Base-by-base conservation (phyloP, 2,113 vertebrate genomes). In the Piprites chloris region DNA sequence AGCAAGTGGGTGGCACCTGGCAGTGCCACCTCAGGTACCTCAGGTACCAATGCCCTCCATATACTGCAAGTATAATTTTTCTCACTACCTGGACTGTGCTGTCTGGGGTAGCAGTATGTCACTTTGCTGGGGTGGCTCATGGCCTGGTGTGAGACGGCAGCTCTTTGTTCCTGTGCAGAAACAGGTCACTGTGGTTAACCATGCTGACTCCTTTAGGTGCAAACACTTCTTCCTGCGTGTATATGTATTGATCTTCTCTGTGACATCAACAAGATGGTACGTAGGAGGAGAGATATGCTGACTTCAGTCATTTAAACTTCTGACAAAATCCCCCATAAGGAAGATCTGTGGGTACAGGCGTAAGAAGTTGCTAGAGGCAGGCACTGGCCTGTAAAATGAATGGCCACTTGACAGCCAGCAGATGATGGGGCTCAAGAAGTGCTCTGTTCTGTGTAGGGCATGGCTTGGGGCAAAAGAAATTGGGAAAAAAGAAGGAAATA, bases 171-270 rank as follows among this genome's bases (percentile, higher is more conserved):
- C 62, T 82, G 46, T 72, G 68, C 69, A 95, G 94, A 85, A 97
- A 53, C 90, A 87, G 81, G 87, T 89, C 90, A 85, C 62, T 8
- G 71, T 93, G 96, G 93, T 95, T 96, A 96, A 96, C 95, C 92
- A 65, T 15, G 18, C 72, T 76, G 63, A 56, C 59, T 97, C 49
- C 56, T 86, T 55, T 5, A 68, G 87, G 73, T 88, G 72, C 71
- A 80, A 39, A 73, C 3, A 5, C 11, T 5, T 80, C 92, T 90
- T 90, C n/a, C 85, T 67, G 72, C 84, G 50, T 65, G 75, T 71
- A 9, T n/a, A 28, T 6, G 44, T 90, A 94, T 91, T 75, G 78
- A 74, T 74, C 30, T 93, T 7, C 53, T 58, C 46, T 67, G 52
- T 78, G 68, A 86, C 83, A 94, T 67, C 95, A 88, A 81, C 83